These are phyloP conservation scores for Coracopsis vasa DNA, from an alignment of 2,113 vertebrate species.

Conservation along the genomic window DNA sequence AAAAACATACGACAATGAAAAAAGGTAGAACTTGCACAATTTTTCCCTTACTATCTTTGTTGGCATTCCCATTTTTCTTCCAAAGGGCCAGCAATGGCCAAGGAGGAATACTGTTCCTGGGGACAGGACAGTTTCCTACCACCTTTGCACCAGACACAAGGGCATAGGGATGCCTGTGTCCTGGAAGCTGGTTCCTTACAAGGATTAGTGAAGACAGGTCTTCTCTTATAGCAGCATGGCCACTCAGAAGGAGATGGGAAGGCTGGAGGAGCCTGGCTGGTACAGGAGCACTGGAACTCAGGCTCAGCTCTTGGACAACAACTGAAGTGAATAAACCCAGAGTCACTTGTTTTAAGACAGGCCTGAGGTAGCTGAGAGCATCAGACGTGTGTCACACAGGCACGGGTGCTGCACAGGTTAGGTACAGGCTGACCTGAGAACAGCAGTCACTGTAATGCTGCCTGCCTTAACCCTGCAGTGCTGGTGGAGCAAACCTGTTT, in stretches of 20 bases:
- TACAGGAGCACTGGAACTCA: neutral
- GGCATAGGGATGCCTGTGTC: neutral
- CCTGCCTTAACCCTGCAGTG: neutral
- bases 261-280: neutral
- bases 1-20: neutral
- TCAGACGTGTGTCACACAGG: rapidly evolving
- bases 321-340: neutral
- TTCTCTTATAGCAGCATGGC: no score
- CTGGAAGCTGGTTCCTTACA: neutral
- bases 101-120: neutral
- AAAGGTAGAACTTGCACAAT: neutral
- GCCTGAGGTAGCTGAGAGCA: neutral
- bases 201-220: neutral
- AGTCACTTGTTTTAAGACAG: neutral
- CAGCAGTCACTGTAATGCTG: neutral
- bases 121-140: neutral
- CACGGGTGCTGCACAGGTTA: neutral
- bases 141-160: neutral
- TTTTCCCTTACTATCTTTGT: neutral
- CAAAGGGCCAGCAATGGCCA: neutral
- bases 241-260: neutral
- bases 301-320: neutral
- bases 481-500: neutral
- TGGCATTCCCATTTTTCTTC: neutral
- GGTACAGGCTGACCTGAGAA: neutral